Evolutionary conservation across 2,888 invertebrate genomes (phyloP).

Genomic region (Brachylomia viminalis): DNA sequence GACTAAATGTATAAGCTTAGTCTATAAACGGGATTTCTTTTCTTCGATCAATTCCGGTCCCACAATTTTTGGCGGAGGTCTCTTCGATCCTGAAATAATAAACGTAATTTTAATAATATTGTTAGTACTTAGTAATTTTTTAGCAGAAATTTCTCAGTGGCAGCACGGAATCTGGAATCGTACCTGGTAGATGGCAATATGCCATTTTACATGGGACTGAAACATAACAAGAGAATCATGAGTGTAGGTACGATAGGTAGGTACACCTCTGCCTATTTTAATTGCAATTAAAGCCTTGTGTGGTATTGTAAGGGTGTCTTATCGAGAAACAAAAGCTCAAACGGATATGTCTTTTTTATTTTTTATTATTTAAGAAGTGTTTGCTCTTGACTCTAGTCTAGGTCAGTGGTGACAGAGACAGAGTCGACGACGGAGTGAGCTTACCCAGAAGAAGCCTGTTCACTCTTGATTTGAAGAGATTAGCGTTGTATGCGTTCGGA

Average conservation of each 20-base stretch:
- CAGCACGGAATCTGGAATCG: background rate
- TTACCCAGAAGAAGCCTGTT: too few relatives aligned
- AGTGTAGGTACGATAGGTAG: background rate
- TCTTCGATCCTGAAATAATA: constrained; percentile 45
- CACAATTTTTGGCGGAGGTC: constrained; percentile 13
- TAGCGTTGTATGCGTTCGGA: too few relatives aligned
- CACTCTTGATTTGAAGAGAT: too few relatives aligned
- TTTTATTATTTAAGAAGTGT: too few relatives aligned
- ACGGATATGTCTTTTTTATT: too few relatives aligned
- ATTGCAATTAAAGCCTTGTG: background rate
- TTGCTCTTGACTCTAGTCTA: too few relatives aligned
- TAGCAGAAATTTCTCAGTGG: background rate
- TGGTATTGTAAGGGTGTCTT: background rate
- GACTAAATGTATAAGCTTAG: background rate
- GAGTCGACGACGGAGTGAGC: too few relatives aligned
- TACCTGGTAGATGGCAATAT: background rate
- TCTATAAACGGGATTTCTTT: constrained; percentile 29
- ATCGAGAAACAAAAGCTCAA: background rate
- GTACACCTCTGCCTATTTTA: background rate
- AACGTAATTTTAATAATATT: too few relatives aligned
- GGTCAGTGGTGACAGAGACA: too few relatives aligned
- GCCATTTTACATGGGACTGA: too few relatives aligned
- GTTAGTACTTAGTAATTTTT: background rate
- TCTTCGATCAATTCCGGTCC: constrained; percentile 23
- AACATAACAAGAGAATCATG: background rate